Conservation (phyloP, 2,113 vertebrate genomes). For the Riparia riparia region DNA sequence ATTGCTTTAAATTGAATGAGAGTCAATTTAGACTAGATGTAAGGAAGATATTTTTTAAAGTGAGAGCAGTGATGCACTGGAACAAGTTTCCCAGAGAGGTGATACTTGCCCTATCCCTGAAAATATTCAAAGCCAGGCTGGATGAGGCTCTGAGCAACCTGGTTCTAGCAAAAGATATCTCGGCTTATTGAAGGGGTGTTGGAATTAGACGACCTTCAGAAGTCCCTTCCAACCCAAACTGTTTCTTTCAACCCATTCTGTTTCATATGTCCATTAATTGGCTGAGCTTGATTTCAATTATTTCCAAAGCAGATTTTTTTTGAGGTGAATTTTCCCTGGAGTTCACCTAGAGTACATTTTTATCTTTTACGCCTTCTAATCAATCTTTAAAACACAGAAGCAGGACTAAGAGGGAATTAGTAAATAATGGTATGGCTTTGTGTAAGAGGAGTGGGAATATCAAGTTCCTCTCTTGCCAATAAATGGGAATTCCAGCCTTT, state of each 20-base stretch:
- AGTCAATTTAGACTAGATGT: neutral
- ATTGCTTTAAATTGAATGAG: neutral
- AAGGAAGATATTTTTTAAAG: neutral
- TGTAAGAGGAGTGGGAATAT: conserved; percentile 45
- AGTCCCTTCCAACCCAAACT: neutral
- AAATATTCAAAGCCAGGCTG: neutral
- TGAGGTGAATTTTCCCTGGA: neutral
- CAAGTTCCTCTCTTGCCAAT: neutral
- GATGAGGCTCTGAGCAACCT: neutral
- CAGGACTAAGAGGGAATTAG: conserved; percentile 33
- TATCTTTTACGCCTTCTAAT: conserved; percentile 42
- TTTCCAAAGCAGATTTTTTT: neutral
- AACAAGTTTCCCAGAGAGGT: neutral
- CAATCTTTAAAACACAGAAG: conserved; percentile 1
- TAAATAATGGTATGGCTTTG: conserved; percentile 8
- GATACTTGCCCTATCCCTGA: neutral
- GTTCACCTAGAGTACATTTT: conserved; percentile 16
- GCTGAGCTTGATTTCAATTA: neutral
- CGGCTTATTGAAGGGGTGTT: accelerated
- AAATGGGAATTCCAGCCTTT: conserved; percentile 41
- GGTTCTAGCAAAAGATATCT: neutral
- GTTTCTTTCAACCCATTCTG: neutral
- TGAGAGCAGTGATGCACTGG: too few relatives aligned
- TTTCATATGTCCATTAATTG: neutral
- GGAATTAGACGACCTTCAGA: neutral